Conservation (phyloP, 1,140 invertebrate species). For the Caenorhabditis briggsae region DNA sequence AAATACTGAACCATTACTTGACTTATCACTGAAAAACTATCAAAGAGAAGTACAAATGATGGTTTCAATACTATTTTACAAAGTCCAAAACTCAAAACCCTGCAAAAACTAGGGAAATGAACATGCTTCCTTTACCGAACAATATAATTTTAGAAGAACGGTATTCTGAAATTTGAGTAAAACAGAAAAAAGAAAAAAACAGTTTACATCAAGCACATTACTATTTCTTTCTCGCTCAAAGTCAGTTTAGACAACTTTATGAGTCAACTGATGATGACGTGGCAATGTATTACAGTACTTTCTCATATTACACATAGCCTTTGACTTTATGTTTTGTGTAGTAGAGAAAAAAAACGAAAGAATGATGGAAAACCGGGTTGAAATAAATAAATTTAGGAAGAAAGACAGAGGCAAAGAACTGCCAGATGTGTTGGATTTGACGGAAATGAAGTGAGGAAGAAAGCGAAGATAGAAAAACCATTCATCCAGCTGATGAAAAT, state of each 20-base stretch:
- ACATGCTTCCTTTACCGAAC: too few relatives aligned
- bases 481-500: not conserved
- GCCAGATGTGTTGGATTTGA: too few relatives aligned
- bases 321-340: not conserved
- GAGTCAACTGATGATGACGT: slow-evolving; percentile 13
- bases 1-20: too few relatives aligned
- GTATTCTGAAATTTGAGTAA: not conserved
- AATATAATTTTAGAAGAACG: too few relatives aligned
- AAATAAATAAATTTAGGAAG: slow-evolving; percentile 4
- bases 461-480: not conserved
- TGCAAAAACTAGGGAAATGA: too few relatives aligned
- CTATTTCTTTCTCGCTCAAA: not conserved
- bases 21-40: too few relatives aligned
- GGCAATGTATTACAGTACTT: not conserved
- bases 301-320: slow-evolving; percentile 8
- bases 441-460: not conserved
- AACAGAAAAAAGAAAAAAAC: not conserved
- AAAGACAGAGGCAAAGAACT: not conserved
- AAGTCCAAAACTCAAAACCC: too few relatives aligned
- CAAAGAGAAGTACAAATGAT: too few relatives aligned
- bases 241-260: not conserved
- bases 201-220: not conserved
- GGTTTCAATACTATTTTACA: too few relatives aligned
- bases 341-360: not conserved
- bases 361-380: not conserved